Percentiles rank a stretch among this genome's conserved stretches.
Evolutionary conservation across 2,797 vertebrate genomes (phyloP).

Genomic region (Mycteria americana): DNA sequence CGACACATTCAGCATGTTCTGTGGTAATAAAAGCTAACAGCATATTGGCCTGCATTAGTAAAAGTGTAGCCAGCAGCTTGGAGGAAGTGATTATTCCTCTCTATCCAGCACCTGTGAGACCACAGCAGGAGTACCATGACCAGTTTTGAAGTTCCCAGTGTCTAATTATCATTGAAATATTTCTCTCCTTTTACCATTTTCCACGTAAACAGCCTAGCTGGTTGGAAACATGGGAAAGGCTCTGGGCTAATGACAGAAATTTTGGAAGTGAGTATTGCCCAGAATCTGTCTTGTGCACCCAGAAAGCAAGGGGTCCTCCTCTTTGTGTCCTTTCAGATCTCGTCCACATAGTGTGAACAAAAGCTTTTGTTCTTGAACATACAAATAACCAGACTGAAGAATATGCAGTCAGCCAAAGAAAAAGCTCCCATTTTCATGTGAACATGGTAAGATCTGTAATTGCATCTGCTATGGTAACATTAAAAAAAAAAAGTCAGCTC

Average conservation of each 20-base stretch:
- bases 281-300: background rate
- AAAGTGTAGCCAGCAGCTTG: background rate
- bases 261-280: background rate
- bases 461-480: background rate
- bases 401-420: background rate
- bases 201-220: background rate
- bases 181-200: background rate
- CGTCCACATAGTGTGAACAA: background rate
- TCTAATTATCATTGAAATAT: background rate
- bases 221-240: background rate
- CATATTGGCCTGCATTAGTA: background rate
- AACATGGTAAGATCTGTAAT: background rate
- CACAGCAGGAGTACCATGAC: background rate
- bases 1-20: accelerated
- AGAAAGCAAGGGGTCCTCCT: background rate
- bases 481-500: background rate
- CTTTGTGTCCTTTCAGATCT: background rate
- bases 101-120: background rate
- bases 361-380: background rate
- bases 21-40: background rate
- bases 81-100: background rate
- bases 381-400: background rate
- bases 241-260: background rate
- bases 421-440: background rate
- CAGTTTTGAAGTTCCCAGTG: background rate